phyloP scores from a whole-genome alignment of 2,888 invertebrate genomes.

The Caradrina clavipalpis region DNA sequence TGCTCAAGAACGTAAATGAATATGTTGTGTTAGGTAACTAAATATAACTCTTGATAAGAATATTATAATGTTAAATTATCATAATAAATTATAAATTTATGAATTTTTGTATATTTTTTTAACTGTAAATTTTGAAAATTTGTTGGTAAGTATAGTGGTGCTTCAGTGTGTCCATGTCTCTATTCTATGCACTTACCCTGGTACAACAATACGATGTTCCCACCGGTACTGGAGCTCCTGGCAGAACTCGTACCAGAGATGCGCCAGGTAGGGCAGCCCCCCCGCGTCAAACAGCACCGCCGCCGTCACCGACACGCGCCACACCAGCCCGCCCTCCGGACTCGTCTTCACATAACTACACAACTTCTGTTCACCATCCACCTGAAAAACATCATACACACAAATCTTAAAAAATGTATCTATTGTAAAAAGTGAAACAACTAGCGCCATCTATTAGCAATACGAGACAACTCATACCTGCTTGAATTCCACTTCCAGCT shows the following conservation, averaged over 20 bases:
- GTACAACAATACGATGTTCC: slow-evolving; percentile 95
- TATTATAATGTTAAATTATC: slow-evolving; percentile 36
- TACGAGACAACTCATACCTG: slow-evolving; percentile 69
- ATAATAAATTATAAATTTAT: slow-evolving; percentile 42
- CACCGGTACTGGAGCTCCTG: slow-evolving; percentile 97
- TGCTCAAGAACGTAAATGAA: slow-evolving; percentile 21
- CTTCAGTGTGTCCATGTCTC: not conserved
- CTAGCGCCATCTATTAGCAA: slow-evolving; percentile 48
- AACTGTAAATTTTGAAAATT: not conserved
- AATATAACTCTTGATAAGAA: slow-evolving; percentile 12
- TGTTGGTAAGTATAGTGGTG: not conserved
- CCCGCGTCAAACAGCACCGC: slow-evolving; percentile 94
- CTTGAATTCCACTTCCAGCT: slow-evolving; percentile 86
- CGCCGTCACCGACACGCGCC: slow-evolving; percentile 94
- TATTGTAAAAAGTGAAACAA: slow-evolving; percentile 14
- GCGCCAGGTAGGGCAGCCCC: slow-evolving; percentile 95
- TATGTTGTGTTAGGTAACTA: slow-evolving; percentile 13
- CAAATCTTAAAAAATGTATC: not conserved
- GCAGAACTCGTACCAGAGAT: slow-evolving; percentile 98
- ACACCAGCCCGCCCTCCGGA: slow-evolving; percentile 94
- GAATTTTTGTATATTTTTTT: not conserved
- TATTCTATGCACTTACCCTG: slow-evolving; percentile 93
- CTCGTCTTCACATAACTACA: slow-evolving; percentile 94
- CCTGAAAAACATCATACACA: slow-evolving; percentile 75
- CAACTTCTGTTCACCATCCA: slow-evolving; percentile 82